Percentiles rank a stretch among this genome's conserved stretches.
Conservation (phyloP, 2,888 invertebrate genomes). For the Cecidostiba fungosa region DNA sequence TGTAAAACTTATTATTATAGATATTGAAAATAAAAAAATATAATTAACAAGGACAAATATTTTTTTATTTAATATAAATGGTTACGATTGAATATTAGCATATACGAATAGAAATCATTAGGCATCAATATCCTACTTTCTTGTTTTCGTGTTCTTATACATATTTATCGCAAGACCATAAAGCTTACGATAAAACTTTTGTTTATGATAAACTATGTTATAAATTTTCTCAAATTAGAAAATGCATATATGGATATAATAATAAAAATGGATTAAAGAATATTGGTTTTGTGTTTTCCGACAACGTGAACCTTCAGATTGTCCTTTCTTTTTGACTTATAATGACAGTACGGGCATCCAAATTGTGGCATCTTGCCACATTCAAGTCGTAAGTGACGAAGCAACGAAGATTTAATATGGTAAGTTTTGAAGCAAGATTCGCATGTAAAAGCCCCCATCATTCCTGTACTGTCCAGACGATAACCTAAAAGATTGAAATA, state of each 20-base stretch:
- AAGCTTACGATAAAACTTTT: slow-evolving; percentile 15
- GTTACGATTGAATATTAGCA: neutral
- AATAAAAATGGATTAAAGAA: slow-evolving; percentile 31
- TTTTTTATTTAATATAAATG: neutral
- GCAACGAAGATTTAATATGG: slow-evolving; percentile 82
- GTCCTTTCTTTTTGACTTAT: slow-evolving; percentile 77
- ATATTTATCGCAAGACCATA: slow-evolving; percentile 31
- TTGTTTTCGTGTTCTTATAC: too few species aligned
- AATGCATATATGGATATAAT: neutral
- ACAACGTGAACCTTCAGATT: slow-evolving; percentile 76
- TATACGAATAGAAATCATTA: neutral
- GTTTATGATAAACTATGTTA: neutral
- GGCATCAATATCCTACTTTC: neutral
- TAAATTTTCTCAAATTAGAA: neutral
- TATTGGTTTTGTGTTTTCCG: slow-evolving; percentile 69
- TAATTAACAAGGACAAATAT: neutral
- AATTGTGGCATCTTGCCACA: slow-evolving; percentile 79
- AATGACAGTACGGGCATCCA: slow-evolving; percentile 77
- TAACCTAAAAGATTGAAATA: slow-evolving; percentile 61
- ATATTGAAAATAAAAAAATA: neutral
- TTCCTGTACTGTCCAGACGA: slow-evolving; percentile 36
- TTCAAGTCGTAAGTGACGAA: slow-evolving; percentile 77
- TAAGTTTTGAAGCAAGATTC: slow-evolving; percentile 83
- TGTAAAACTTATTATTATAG: neutral
- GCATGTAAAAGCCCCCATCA: slow-evolving; percentile 74